Percentiles rank a stretch among this genome's conserved stretches.
phyloP scores from a whole-genome alignment of 1,140 invertebrate genomes.

The Pectinophora gossypiella region DNA sequence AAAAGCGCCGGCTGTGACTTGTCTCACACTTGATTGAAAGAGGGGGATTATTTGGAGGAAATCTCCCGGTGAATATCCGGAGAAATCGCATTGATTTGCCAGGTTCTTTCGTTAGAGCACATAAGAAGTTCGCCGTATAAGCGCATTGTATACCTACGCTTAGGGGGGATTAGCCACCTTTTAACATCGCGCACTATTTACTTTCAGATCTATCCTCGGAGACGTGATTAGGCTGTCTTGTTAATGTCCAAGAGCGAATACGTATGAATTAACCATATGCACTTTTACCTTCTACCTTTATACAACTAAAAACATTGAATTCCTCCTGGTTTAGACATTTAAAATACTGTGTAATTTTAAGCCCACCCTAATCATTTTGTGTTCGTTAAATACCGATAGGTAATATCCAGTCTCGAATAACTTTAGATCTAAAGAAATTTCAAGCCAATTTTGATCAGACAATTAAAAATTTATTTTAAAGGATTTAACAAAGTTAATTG shows the following conservation, averaged over 20 bases:
- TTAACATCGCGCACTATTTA: constrained; percentile 61
- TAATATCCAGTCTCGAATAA: no score
- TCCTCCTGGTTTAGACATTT: no score
- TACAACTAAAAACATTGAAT: no score
- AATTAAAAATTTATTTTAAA: no score
- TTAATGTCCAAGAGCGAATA: constrained; percentile 32
- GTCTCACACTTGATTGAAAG: not conserved
- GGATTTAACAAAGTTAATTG: no score
- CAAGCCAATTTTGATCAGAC: no score
- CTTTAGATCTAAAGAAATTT: no score
- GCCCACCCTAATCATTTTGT: no score
- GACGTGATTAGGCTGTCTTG: constrained; percentile 29
- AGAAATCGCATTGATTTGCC: constrained; percentile 56
- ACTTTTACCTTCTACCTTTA: not conserved
- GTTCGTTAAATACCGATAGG: no score
- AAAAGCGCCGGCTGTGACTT: not conserved
- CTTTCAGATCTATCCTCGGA: constrained; percentile 33
- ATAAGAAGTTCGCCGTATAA: constrained; percentile 42
- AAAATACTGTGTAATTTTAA: no score
- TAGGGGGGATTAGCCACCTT: constrained; percentile 59
- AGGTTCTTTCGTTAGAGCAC: constrained; percentile 40
- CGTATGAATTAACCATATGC: not conserved
- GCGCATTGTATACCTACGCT: constrained; percentile 60
- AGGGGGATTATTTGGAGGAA: constrained; percentile 29
- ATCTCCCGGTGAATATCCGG: constrained; percentile 22